Evolutionary conservation across 2,888 invertebrate genomes (phyloP).

Genomic region (Ferrisia virgata): DNA sequence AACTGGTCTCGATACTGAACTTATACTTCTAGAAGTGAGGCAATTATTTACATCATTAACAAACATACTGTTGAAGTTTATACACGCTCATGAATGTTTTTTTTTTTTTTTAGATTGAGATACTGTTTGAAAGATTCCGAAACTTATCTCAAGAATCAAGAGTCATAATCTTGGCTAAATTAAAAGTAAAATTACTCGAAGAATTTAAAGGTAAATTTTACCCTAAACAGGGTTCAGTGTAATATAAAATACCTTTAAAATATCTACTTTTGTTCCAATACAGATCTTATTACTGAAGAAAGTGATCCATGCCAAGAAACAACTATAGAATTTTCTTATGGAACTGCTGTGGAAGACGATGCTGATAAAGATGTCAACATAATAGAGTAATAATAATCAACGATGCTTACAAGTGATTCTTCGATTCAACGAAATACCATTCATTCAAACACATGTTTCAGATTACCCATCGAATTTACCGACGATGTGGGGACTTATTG

Average conservation of each 20-base stretch:
- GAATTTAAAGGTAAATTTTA: constrained; percentile 22
- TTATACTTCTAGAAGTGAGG: not conserved
- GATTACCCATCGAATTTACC: not conserved
- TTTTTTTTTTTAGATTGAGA: constrained; percentile 18
- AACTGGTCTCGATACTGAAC: not conserved
- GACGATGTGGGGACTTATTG: not conserved
- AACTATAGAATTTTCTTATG: constrained; percentile 5
- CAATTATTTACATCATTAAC: not conserved
- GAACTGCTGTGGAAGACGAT: not conserved
- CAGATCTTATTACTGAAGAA: constrained; percentile 34
- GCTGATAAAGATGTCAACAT: not conserved
- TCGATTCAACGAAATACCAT: not conserved
- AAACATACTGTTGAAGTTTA: not conserved
- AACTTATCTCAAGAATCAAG: constrained; percentile 10
- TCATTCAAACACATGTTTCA: too few species aligned
- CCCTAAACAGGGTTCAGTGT: not conserved
- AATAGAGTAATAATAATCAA: not conserved
- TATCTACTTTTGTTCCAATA: not conserved
- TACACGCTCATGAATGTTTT: not conserved
- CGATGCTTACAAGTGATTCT: not conserved
- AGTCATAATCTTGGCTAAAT: constrained; percentile 17
- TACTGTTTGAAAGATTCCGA: constrained; percentile 29
- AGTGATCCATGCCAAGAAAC: constrained; percentile 14
- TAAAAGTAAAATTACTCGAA: constrained; percentile 28
- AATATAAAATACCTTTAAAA: not conserved